Percentiles rank a stretch among this genome's conserved stretches.
Conservation (phyloP, 2,113 vertebrate species). For the Passerina amoena region DNA sequence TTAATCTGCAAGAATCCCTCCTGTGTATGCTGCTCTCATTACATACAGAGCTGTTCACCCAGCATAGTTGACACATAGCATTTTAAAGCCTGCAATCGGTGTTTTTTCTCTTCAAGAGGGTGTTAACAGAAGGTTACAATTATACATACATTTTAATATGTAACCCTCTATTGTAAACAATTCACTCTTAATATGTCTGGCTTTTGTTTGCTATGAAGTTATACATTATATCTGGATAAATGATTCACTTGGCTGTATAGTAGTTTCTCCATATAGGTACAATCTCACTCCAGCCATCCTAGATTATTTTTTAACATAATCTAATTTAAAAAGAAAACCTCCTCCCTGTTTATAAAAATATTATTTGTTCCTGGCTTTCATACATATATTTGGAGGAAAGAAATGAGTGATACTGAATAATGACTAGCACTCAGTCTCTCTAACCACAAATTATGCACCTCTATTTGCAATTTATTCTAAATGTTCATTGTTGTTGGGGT, state of each 20-base stretch:
- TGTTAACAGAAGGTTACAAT: conserved; percentile 51
- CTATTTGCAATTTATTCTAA: conserved; percentile 31
- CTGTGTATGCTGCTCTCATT: not conserved
- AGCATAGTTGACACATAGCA: not conserved
- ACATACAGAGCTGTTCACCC: not conserved
- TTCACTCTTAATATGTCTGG: conserved; percentile 41
- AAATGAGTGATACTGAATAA: conserved; percentile 29
- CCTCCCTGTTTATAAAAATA: conserved; percentile 31
- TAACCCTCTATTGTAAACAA: conserved; percentile 62
- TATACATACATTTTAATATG: conserved; percentile 63
- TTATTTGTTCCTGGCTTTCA: conserved; percentile 42
- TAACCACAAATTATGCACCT: conserved; percentile 26
- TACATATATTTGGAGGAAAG: conserved; percentile 5
- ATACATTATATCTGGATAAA: conserved; percentile 55
- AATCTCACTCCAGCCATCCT: not conserved
- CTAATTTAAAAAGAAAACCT: conserved; percentile 17
- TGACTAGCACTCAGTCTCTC: not conserved
- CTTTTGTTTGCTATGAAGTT: conserved; percentile 56
- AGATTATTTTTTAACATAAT: conserved; percentile 42
- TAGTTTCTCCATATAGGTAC: conserved; percentile 38
- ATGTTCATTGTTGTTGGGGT: not conserved
- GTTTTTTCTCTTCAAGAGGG: not conserved
- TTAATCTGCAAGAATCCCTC: not conserved
- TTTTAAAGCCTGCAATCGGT: not conserved
- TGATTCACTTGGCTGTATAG: conserved; percentile 43